Evolutionary conservation across 2,797 vertebrate genomes (phyloP).

Genomic region (Melanotaenia maccullochi): DNA sequence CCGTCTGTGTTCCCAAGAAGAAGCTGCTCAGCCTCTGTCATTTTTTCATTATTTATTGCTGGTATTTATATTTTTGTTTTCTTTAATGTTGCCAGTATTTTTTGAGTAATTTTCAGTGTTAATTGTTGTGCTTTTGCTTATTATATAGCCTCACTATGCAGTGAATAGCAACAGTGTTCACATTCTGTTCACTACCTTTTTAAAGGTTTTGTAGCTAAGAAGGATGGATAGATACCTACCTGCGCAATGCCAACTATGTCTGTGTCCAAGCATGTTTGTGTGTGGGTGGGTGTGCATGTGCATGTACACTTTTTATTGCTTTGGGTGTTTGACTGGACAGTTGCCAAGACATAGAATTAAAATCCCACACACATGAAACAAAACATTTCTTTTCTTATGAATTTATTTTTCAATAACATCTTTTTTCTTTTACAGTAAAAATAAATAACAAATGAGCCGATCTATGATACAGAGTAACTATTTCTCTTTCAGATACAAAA

Average conservation of each 20-base stretch:
- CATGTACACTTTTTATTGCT: slow-evolving; percentile 36
- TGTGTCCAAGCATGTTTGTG: slow-evolving; percentile 10
- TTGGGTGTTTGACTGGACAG: slow-evolving; percentile 45
- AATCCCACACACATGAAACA: slow-evolving; percentile 57
- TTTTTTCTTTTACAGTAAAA: slow-evolving; percentile 60
- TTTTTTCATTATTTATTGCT: not conserved
- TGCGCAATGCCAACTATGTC: slow-evolving; percentile 55
- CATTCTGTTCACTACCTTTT: slow-evolving; percentile 26
- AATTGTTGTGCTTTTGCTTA: not conserved
- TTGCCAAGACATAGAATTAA: slow-evolving; percentile 65
- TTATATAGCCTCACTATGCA: not conserved
- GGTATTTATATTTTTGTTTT: not conserved
- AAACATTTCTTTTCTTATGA: slow-evolving; percentile 64
- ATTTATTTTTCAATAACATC: slow-evolving; percentile 76
- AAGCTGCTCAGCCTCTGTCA: not conserved
- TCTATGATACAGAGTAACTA: slow-evolving; percentile 36
- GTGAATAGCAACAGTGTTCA: slow-evolving; percentile 6
- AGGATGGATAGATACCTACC: slow-evolving; percentile 57
- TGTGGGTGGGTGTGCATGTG: slow-evolving; percentile 19
- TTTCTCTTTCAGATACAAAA: slow-evolving; percentile 59
- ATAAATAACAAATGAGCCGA: slow-evolving; percentile 57
- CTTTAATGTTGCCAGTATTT: not conserved
- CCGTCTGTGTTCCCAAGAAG: not conserved
- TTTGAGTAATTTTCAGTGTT: slow-evolving; percentile 9
- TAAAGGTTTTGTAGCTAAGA: slow-evolving; percentile 39